Base-by-base conservation (phyloP, 2,797 vertebrate genomes). In the Salmo trutta region DNA sequence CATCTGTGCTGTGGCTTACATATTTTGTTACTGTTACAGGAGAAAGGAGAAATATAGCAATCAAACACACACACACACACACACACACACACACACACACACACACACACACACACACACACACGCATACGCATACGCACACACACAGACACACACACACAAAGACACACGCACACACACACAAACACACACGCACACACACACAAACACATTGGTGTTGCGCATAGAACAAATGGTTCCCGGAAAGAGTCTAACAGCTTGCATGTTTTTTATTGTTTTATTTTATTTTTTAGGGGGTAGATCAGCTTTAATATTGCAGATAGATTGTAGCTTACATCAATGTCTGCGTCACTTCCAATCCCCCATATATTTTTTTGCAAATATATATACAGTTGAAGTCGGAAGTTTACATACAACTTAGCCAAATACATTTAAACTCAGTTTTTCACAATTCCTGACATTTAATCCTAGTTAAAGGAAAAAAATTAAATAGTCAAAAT, bases 61-160 rank as follows among this genome's bases (percentile, higher is more conserved):
- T 8, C 36, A 41, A 8, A 41, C 68, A 69, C 36, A 77, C 53
- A 52, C n/a, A 67, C 33, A 73, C 59, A 78, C 47, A 67, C 15
- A 78, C 62, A 53, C 10, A 73, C 21, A 17, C 69, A 41, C n/a
- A 79, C 36, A 51, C 4, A 33, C 4, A 33, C 31, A 33, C 31
- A 33, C 31, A 33, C 72, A 69, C 17, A 52, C 66, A 27, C 33
- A 52, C 56, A 59, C 71, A 31, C 36, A 5, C n/a, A 47, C 16
- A 24, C 10, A 8, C 27, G 31, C 41, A 14, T 33, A 59, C 2
- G 27, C 17, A 16, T 29, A 29, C 1, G 27, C 27, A 29, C 27
- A 2, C 27, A 29, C 1, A 29, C 27, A 29, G 1, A 29, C 27
- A 3, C 27, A 29, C 27, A 29, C 27, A 29, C 27, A 41, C 56